Conservation (phyloP, 1,140 invertebrate genomes). For the Aphis craccivora region DNA sequence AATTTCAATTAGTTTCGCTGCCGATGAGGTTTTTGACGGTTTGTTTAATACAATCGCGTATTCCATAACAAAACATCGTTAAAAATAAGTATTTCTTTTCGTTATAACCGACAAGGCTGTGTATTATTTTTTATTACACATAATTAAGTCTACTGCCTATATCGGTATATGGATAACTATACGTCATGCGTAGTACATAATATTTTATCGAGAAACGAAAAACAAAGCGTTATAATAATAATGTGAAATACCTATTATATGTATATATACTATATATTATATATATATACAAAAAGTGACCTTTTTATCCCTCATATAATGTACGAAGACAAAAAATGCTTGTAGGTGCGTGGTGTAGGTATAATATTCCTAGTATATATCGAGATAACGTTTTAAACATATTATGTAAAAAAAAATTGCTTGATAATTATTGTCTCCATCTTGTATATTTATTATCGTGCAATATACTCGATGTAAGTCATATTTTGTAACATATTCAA, state of each 20-base stretch:
- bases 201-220: slow-evolving; percentile 1
- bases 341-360: not conserved
- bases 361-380: not conserved
- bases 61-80: not conserved
- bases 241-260: not conserved
- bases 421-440: not conserved
- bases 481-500: not conserved
- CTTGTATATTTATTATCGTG: not conserved
- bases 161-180: not conserved
- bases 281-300: not conserved
- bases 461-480: not conserved
- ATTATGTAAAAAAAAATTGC: not conserved
- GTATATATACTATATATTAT: not conserved
- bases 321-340: not conserved
- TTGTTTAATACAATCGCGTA: not conserved
- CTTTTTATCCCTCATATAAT: not conserved
- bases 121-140: not conserved
- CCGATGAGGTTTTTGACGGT: not conserved
- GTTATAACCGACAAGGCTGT: not conserved
- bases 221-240: not conserved
- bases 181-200: not conserved
- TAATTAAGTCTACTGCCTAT: not conserved
- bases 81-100: not conserved
- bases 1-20: not conserved
- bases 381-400: not conserved